Percentiles rank a stretch among this genome's conserved stretches.
phyloP scores from a whole-genome alignment of 2,797 vertebrate species.

The Acrocephalus scirpaceus region DNA sequence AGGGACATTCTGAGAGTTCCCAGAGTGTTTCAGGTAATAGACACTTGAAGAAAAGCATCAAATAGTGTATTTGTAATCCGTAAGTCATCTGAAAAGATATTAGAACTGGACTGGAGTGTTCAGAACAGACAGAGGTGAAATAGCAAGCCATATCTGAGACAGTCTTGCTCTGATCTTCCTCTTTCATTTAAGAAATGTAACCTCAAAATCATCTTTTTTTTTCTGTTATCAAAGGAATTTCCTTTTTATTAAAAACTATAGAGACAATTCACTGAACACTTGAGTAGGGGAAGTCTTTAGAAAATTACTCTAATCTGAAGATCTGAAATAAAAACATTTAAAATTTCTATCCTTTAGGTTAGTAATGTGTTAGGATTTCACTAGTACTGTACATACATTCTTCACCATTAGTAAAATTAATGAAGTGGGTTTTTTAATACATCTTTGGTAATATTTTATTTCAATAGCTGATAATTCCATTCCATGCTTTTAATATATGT shows the following conservation, averaged over 20 bases:
- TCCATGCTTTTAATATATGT: neutral
- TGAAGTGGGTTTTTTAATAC: neutral
- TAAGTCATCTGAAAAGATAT: neutral
- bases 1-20: neutral
- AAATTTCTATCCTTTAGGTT: neutral
- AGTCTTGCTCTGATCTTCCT: neutral
- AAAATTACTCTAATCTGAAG: neutral
- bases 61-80: neutral
- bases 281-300: neutral
- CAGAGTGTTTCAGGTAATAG: neutral
- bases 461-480: neutral
- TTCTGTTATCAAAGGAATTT: neutral
- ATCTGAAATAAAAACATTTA: neutral
- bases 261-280: neutral
- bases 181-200: neutral
- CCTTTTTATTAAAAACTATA: neutral
- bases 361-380: neutral
- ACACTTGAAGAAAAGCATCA: conserved; percentile 3
- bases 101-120: neutral
- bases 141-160: rapidly evolving
- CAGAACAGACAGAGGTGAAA: neutral
- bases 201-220: neutral
- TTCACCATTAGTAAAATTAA: neutral
- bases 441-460: neutral
- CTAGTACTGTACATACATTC: neutral